Evolutionary conservation across 2,113 vertebrate genomes (phyloP).

Genomic region (Planiliza haematocheilus): DNA sequence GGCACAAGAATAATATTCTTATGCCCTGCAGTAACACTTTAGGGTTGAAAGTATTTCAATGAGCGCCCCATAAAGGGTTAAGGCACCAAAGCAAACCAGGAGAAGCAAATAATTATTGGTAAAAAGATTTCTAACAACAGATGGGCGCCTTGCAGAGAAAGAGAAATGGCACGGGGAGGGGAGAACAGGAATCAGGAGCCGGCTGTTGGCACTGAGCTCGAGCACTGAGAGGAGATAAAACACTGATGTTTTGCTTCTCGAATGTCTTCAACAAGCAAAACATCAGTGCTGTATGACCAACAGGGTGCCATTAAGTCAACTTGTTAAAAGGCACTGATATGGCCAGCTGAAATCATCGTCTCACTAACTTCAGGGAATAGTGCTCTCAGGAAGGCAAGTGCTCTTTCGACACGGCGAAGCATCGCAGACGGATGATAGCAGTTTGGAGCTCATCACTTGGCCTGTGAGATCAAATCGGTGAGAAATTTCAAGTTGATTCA

Average conservation of each 20-base stretch:
- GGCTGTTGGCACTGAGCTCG: conserved; percentile 26
- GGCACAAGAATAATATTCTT: too few relatives aligned
- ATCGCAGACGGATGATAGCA: conserved; percentile 43
- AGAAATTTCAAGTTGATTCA: conserved; percentile 3
- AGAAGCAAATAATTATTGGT: conserved; percentile 68
- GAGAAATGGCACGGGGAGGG: conserved; percentile 32
- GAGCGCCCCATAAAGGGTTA: conserved; percentile 32
- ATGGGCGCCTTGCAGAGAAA: conserved; percentile 58
- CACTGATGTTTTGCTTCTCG: too few relatives aligned
- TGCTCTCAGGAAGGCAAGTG: conserved; percentile 32
- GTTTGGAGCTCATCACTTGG: conserved; percentile 34
- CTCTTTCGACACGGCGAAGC: conserved; percentile 34
- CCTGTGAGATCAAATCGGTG: conserved; percentile 26
- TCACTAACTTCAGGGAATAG: conserved; percentile 22
- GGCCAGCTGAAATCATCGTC: conserved; percentile 19
- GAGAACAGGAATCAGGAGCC: conserved; percentile 4
- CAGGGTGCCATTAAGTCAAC: conserved; percentile 9
- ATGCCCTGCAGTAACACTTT: too few relatives aligned
- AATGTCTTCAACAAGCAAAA: background rate
- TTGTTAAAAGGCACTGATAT: conserved; percentile 31
- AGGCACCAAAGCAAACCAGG: conserved; percentile 53
- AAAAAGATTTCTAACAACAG: conserved; percentile 68
- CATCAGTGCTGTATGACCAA: background rate
- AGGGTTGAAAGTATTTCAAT: too few relatives aligned
- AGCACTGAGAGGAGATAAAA: background rate